phyloP scores from a whole-genome alignment of 1,140 invertebrate genomes.

The Apolygus lucorum region DNA sequence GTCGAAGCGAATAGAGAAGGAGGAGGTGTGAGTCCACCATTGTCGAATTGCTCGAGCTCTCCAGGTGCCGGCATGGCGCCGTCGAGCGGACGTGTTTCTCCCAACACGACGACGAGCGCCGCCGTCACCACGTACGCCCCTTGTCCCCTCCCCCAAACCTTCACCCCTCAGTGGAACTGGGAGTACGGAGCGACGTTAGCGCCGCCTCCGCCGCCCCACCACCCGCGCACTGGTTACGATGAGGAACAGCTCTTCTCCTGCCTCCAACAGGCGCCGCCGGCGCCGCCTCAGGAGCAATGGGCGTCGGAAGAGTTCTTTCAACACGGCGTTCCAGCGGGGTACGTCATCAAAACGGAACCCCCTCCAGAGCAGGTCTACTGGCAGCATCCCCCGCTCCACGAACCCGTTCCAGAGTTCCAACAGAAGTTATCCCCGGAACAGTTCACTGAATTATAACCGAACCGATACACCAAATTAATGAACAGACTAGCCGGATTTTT shows the following conservation, averaged over 20 bases:
- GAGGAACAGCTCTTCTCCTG: constrained; percentile 10
- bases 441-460: constrained; percentile 15
- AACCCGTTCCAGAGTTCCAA: constrained; percentile 9
- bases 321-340: background rate
- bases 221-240: background rate
- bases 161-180: constrained; percentile 6
- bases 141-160: constrained; percentile 6
- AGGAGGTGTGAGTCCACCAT: constrained; percentile 10
- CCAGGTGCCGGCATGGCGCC: background rate
- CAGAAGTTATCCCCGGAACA: constrained; percentile 14
- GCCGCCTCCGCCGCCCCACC: background rate
- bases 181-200: background rate
- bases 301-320: constrained; percentile 8
- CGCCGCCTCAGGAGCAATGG: constrained; percentile 6
- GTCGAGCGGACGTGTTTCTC: background rate
- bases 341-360: constrained; percentile 7
- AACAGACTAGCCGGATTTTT: no score
- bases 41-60: constrained; percentile 6
- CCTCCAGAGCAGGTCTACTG: constrained; percentile 2
- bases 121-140: background rate
- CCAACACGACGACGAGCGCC: background rate
- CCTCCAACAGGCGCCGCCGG: background rate
- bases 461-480: no score
- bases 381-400: background rate
- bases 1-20: constrained; percentile 14